Evolutionary conservation across 2,888 invertebrate genomes (phyloP), one percentile per base, ranked within the genome.

Genomic region (Timema podura): DNA sequence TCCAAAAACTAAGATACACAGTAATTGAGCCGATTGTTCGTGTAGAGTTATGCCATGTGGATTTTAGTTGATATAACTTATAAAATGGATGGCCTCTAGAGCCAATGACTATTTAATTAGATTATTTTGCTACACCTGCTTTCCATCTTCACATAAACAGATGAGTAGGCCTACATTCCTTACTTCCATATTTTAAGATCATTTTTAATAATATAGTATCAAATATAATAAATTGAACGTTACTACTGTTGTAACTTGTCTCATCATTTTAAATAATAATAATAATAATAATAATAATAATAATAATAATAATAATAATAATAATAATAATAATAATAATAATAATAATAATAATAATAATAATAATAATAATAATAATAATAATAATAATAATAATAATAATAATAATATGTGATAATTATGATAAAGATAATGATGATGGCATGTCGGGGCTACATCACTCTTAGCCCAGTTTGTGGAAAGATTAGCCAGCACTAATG

Each of bases 261-360:
- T 16, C 9, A n/a, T 8, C 9, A n/a, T 16, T n/a, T 11, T 8
- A 11, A 59, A 8, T 59, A 11, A 8, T 11, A 59, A 8, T 59
- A 8, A n/a, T 59, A 59, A 8, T 8, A n/a, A 13, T 15, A n/a
- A 7, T 64, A n/a, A 6, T 64, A 30, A 13, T 8, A n/a, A 7
- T 64, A 30, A 6, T 16, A n/a, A 10, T 64, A 64, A 15, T 64
- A 64, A 15, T 64, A 64, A 15, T 64, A 64, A 15, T 64, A 64
- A 15, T 64, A 64, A 30, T 64, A 64, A 15, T 64, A 64, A 6
- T 64, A 64, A 15, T 64, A 64, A 15, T 64, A 16, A 7, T 7
- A 30, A 6, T 64, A 30, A 45, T 7, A 30, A 15, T 30, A 30
- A 15, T 9, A n/a, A 13, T 15, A 8, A 6, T 64, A 8, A 13